Evolutionary conservation across 2,797 vertebrate genomes (phyloP), one percentile per base, ranked within the genome.

Genomic region (Phalanger gymnotis): DNA sequence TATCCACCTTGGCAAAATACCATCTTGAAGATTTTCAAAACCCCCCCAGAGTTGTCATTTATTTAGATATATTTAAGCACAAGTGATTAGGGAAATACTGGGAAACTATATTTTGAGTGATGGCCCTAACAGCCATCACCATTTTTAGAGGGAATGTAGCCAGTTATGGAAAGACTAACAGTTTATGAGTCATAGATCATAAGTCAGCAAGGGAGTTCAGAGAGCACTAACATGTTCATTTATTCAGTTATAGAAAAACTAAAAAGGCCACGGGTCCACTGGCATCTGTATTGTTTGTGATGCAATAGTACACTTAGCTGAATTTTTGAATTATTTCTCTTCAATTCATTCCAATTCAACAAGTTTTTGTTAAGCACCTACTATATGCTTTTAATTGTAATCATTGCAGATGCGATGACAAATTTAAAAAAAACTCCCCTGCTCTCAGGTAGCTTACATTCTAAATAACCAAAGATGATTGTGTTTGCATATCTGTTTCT

Each of bases 61-160:
- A 90, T 91, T 90, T 93, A 66, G 34, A n/a, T 66, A 5, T 13
- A 91, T 94, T 96, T n/a, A 95, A 94, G 90, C 27, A 53, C 16
- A 87, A 27, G 40, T 93, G 54, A 66, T 90, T 51, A 53, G 61
- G 61, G n/a, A 66, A 66, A 66, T n/a, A 4, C 47, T 92, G 19
- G 51, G 58, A 95, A 61, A 47, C 0, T 47, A 0, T 54, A 34
- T 73, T 66, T 14, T 40, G 30, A 91, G 93, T 90, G 94, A 73
- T 92, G 56, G 54, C 40, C 93, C 95, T 92, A 92, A 94, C 92
- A 61, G 66, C 1, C 53, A 30, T 91, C 5, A 11, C 93, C 91
- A 87, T 34, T 93, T 73, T 54, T 40, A 91, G 92, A n/a, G 6
- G 92, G 91, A 53, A 53, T 22, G 30, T 31, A 81, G 55, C 90